Conservation (phyloP, 1,140 invertebrate genomes). For the Ganaspis sp. region DNA sequence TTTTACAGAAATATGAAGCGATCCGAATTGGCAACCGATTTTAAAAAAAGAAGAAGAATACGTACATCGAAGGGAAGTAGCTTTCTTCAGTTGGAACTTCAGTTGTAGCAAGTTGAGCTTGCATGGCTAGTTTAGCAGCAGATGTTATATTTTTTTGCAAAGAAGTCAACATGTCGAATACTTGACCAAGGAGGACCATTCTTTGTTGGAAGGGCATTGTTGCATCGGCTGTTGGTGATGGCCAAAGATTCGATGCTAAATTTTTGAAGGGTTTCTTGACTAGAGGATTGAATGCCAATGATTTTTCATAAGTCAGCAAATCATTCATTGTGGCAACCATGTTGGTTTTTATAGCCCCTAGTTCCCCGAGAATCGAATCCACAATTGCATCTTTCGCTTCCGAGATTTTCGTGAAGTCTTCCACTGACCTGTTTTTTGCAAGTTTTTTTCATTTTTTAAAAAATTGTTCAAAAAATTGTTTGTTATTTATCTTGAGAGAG, state of each 20-base stretch:
- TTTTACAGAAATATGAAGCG: no score
- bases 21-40: no score
- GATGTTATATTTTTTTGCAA: conserved; percentile 68
- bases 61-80: background rate
- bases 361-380: conserved; percentile 65
- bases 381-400: conserved; percentile 68
- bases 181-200: conserved; percentile 67
- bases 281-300: conserved; percentile 32
- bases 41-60: no score
- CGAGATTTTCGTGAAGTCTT: conserved; percentile 62
- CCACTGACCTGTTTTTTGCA: conserved; percentile 60
- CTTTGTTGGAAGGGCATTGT: conserved; percentile 67
- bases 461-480: no score
- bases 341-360: conserved; percentile 64
- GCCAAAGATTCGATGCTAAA: conserved; percentile 52
- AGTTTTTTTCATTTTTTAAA: no score
- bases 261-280: conserved; percentile 62
- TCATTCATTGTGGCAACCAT: conserved; percentile 69
- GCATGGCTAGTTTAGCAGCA: conserved; percentile 59
- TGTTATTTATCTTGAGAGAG: no score
- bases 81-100: conserved; percentile 28
- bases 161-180: conserved; percentile 70
- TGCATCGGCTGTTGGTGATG: conserved; percentile 58
- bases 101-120: conserved; percentile 38
- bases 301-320: conserved; percentile 63